Base-by-base conservation (phyloP, 2,113 vertebrate species). In the Cebus imitator region DNA sequence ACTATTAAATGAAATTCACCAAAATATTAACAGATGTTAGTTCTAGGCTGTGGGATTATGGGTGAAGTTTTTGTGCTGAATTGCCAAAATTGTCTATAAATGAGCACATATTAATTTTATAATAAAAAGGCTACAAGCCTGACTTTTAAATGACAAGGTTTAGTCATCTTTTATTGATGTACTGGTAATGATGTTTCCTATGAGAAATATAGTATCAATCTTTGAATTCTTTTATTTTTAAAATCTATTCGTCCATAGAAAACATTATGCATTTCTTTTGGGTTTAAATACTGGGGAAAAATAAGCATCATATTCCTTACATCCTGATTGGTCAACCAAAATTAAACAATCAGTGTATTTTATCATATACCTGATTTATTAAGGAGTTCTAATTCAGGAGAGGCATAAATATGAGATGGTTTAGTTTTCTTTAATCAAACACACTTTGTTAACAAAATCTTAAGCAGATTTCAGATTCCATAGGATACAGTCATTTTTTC, bases 21-120 rank as follows among this genome's bases (percentile, higher is more conserved):
- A 75, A 90, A 90, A 90, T 76, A 87, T 90, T 83, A 90, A 92
- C 20, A 96, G 16, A 68, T 84, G 6, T 30, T 64, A 94, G n/a
- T 94, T 48, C 48, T 92, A 43, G 23, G 64, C 75, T 96, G 18
- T 84, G 35, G 43, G 40, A 57, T 70, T 81, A 73, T 35, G 3
- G 48, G 70, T 94, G 20, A 91, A 11, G 20, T 68, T 92, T 96
- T 64, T 82, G 11, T 55, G n/a, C 23, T 52, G 43, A 14, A 61
- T 85, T 91, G 57, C 40, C 18, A 91, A 85, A 61, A 23, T 50
- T 87, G 83, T 79, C 52, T 68, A 50, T 57, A 84, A 96, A 90
- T 93, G 12, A 93, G 18, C 6, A 43, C n/a, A 61, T 45, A n/a
- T 40, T 25, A 84, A 70, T 80, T 78, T 93, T 87, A 80, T 52